Evolutionary conservation across 2,113 vertebrate genomes (phyloP), one percentile per base, ranked within the genome.

Genomic region (Elephas maximus): DNA sequence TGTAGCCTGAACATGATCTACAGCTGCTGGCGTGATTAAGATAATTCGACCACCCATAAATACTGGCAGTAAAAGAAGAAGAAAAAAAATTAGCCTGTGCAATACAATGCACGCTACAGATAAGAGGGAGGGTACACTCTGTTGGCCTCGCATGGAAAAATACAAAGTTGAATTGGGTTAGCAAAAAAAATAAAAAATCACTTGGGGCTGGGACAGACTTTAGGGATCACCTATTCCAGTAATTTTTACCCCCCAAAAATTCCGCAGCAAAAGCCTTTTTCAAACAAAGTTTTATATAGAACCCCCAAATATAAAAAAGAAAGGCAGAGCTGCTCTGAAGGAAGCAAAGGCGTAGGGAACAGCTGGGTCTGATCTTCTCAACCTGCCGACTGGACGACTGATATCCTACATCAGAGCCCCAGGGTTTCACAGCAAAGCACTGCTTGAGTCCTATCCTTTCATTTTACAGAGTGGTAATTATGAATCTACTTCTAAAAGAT

Each of bases 231-330:
- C 10, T 26, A 80, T 87, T 90, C 6, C 33, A 41, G 33, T 86
- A 71, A 44, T 80, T 94, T 91, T 93, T 85, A 79, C 5, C 2
- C 5, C 3, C 41, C 30, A 57, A 91, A 24, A 53, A 37, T 6
- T 45, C 41, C 91, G 76, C 69, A 67, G 21, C 48, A 96, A 28
- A 94, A 53, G 89, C 6, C 90, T 48, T 91, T 81, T 45, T 88
- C 44, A 77, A 90, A 44, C 21, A 60, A 67, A 83, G 79, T 77
- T 92, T 97, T 84, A 65, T 71, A 81, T 90, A 95, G 51, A 94
- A 79, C 14, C 14, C 41, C 23, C 51, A 88, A 81, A 90, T 94
- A 79, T 84, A 77, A 93, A 96, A 96, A 84, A 73, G 84, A 74
- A 96, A 90, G 51, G 65, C 69, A 92, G 51, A 94, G 24, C 33